These are phyloP conservation scores for Monopterus albus DNA, from an alignment of 2,113 vertebrate genomes.

Conservation along the genomic window DNA sequence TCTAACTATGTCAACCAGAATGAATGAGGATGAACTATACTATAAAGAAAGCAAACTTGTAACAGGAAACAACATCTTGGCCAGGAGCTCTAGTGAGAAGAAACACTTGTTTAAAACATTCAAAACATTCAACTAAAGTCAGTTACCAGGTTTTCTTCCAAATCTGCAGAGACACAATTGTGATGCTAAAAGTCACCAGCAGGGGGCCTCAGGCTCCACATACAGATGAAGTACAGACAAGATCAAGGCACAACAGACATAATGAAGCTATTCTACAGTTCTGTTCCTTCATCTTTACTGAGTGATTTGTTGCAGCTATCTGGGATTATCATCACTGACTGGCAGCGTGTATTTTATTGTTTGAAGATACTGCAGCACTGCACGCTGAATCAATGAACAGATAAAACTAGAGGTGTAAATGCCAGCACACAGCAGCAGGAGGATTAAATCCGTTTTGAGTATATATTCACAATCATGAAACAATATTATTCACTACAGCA, in stretches of 20 bases:
- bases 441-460: background rate
- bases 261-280: background rate
- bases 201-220: conserved; percentile 60
- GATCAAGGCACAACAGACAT: background rate
- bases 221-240: background rate
- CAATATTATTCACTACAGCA: too few species aligned
- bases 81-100: background rate
- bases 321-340: conserved; percentile 1
- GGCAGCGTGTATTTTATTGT: background rate
- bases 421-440: background rate
- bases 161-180: background rate
- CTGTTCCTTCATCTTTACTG: background rate
- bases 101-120: background rate
- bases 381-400: background rate
- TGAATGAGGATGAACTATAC: background rate
- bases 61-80: background rate
- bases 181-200: conserved; percentile 33
- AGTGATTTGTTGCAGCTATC: background rate
- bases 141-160: background rate
- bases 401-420: background rate
- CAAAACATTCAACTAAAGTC: background rate
- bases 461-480: too few species aligned
- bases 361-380: background rate
- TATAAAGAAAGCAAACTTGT: background rate
- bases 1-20: background rate